Base-by-base conservation (phyloP, 2,888 invertebrate genomes). In the Lithophane semibrunnea region DNA sequence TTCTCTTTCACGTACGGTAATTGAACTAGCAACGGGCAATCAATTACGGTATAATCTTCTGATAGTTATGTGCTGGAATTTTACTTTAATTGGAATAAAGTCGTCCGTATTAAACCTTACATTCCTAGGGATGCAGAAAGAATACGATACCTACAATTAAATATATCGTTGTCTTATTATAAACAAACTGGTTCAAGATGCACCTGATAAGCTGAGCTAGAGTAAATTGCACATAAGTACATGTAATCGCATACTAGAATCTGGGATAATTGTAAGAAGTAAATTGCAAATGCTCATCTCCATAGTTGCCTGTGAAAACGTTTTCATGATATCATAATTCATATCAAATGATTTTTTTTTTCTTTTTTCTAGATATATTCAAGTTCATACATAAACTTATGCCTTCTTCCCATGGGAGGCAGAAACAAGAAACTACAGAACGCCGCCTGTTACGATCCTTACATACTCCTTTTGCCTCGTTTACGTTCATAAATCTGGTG, bases 181-280 rank as follows among this genome's bases (percentile, higher is more conserved):
- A 60, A 24, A 24, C 1, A 37, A 81, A 85, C 82, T 69, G 42
- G 81, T 84, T 76, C 7, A 47, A 29, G 29, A 69, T 47, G 44
- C 58, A 82, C 29, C 68, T 75, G 56, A n/a, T 13, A 13, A 63
- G 49, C 4, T 68, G 16, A 12, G 21, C 37, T 58, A 16, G 12
- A 63, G 18, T 63, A 54, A 70, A 74, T 58, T 73, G n/a, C 60
- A 37, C 18, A 60, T 49, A n/a, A n/a, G n/a, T n/a, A 56, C n/a
- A 44, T 56, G 29, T 44, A 42, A 58, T 58, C n/a, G 9, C 9
- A 69, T 52, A 52, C 56, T 52, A 66, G 1, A 37, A 61, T 77
- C 54, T 77, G 47, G 29, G 7, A 54, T 37, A 49, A 18, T 13
- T 42, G 5, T 37, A 2, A 65, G 10, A 37, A 44, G 10, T 52